Conservation (phyloP, 2,888 invertebrate species). For the Mayetiola destructor region DNA sequence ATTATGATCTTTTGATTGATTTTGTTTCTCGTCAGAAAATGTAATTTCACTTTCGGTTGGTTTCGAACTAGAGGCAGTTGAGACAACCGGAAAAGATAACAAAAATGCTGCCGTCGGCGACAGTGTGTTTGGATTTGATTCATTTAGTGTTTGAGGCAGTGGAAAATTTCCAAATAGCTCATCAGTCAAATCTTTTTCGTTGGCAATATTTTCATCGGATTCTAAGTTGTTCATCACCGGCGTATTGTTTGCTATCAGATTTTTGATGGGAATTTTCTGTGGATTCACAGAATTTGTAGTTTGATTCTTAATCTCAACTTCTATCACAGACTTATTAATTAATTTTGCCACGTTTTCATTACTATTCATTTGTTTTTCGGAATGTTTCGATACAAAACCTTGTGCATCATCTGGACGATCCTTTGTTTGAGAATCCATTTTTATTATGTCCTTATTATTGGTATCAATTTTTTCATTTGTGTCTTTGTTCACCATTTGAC, state of each 20-base stretch:
- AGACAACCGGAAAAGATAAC: conserved; percentile 47
- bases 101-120: conserved; percentile 52
- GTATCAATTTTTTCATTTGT: too few species aligned
- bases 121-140: conserved; percentile 44
- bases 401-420: too few species aligned
- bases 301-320: neutral
- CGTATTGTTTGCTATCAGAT: neutral
- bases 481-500: too few species aligned
- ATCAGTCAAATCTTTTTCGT: neutral
- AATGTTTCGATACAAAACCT: too few species aligned
- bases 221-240: neutral
- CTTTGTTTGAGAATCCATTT: too few species aligned
- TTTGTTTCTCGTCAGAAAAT: neutral
- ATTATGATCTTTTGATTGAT: conserved; percentile 6
- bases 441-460: too few species aligned
- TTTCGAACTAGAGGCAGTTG: conserved; percentile 28
- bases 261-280: neutral
- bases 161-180: neutral
- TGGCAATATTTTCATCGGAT: neutral
- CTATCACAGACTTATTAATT: neutral
- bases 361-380: too few species aligned
- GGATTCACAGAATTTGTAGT: neutral
- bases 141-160: conserved; percentile 26
- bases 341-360: neutral
- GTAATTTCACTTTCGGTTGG: neutral